A percentile compares a stretch with the other conserved stretches of the same genome.
Conservation (phyloP, 2,888 invertebrate genomes). For the Tiliacea aurago region DNA sequence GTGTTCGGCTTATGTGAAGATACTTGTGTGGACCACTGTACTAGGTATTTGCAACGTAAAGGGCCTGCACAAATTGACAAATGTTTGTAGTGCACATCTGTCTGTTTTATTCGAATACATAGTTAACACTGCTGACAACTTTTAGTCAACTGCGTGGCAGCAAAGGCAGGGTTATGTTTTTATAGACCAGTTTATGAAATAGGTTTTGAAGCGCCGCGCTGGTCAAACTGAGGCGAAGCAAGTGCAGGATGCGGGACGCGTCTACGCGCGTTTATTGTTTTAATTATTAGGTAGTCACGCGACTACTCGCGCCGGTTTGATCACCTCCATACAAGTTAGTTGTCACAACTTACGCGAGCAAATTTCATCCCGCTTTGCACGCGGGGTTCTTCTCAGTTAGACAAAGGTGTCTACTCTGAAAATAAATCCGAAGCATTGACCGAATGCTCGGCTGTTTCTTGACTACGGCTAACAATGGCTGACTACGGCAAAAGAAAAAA, state of each 20-base stretch:
- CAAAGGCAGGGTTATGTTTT: neutral
- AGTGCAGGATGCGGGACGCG: too few relatives aligned
- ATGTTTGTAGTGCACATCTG: neutral
- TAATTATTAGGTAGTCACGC: too few relatives aligned
- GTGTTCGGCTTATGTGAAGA: slow-evolving; percentile 48
- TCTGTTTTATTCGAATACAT: neutral
- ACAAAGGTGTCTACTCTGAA: too few relatives aligned
- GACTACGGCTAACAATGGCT: too few relatives aligned
- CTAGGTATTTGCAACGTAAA: slow-evolving; percentile 34
- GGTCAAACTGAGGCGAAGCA: neutral
- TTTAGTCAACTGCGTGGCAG: neutral
- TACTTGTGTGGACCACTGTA: slow-evolving; percentile 43
- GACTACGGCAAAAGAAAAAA: too few relatives aligned
- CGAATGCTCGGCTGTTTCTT: too few relatives aligned
- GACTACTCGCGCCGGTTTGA: neutral
- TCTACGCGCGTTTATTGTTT: neutral
- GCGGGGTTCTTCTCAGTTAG: neutral
- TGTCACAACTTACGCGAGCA: too few relatives aligned
- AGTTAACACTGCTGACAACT: neutral
- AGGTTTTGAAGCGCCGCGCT: neutral
- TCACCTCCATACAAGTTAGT: neutral
- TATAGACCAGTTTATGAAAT: neutral
- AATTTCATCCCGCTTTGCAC: too few relatives aligned
- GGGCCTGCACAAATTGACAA: slow-evolving; percentile 3
- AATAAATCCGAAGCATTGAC: too few relatives aligned